Evolutionary conservation across 2,888 invertebrate genomes (phyloP).

Genomic region (Caenorhabditis afra): DNA sequence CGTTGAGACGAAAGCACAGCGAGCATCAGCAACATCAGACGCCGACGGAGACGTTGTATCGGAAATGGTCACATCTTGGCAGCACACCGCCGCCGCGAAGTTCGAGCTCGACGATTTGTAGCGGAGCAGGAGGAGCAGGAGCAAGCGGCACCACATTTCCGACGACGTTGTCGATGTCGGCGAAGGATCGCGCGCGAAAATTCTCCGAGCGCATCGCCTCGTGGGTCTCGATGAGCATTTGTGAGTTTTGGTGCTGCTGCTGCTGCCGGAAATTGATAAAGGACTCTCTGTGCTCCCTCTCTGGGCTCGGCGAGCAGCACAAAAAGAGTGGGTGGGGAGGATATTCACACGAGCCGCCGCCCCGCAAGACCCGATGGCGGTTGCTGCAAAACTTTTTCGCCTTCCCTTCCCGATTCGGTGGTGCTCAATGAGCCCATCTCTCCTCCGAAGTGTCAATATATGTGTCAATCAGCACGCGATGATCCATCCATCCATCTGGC

Average conservation of each 20-base stretch:
- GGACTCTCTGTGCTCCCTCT: no score
- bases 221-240: conserved; percentile 62
- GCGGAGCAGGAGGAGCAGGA: background rate
- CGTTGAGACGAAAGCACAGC: conserved; percentile 43
- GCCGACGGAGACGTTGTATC: conserved; percentile 34
- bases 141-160: conserved; percentile 8
- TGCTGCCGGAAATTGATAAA: no score
- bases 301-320: no score
- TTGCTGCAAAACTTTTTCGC: no score
- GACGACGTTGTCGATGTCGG: conserved; percentile 52
- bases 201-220: conserved; percentile 55
- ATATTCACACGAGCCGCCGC: no score
- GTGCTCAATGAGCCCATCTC: no score
- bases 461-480: conserved; percentile 45
- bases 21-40: no score
- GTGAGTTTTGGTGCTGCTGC: conserved; percentile 23
- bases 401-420: no score
- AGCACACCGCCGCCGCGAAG: conserved; percentile 48
- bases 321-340: no score
- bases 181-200: conserved; percentile 56
- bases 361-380: no score
- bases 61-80: conserved; percentile 49
- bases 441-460: background rate
- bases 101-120: conserved; percentile 11
- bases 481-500: no score